Evolutionary conservation across 2,797 vertebrate species (phyloP).

Genomic region (Odontamblyopus rebecca): DNA sequence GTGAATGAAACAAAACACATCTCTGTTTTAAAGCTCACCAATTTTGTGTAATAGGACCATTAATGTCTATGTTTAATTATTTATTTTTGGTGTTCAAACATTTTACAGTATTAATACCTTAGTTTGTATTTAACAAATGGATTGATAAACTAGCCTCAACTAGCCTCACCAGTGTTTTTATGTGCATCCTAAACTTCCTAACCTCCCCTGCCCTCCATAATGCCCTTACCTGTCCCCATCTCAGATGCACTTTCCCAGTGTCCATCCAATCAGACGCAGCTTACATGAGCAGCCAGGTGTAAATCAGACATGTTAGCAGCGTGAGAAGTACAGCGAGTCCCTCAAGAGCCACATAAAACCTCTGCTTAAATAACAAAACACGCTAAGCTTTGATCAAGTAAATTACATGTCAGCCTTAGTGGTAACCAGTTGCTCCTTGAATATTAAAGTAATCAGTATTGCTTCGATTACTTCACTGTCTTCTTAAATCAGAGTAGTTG

Average conservation of each 20-base stretch:
- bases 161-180: background rate
- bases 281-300: conserved; percentile 11
- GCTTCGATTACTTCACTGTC: background rate
- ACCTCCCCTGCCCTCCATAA: background rate
- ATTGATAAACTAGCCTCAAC: background rate
- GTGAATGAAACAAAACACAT: too few species aligned
- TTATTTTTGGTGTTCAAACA: background rate
- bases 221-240: background rate
- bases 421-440: too few species aligned
- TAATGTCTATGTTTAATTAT: too few species aligned
- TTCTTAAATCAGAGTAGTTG: background rate
- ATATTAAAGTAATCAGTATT: background rate
- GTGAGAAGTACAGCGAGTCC: background rate
- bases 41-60: too few species aligned
- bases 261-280: conserved; percentile 5
- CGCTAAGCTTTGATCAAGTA: background rate
- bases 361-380: conserved; percentile 7
- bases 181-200: background rate
- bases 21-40: too few species aligned
- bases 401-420: background rate
- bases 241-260: background rate
- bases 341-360: background rate
- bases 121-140: background rate
- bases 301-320: conserved; percentile 2
- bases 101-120: too few species aligned